Base-by-base conservation (phyloP, 2,113 vertebrate genomes). In the Dipodomys stephensi region DNA sequence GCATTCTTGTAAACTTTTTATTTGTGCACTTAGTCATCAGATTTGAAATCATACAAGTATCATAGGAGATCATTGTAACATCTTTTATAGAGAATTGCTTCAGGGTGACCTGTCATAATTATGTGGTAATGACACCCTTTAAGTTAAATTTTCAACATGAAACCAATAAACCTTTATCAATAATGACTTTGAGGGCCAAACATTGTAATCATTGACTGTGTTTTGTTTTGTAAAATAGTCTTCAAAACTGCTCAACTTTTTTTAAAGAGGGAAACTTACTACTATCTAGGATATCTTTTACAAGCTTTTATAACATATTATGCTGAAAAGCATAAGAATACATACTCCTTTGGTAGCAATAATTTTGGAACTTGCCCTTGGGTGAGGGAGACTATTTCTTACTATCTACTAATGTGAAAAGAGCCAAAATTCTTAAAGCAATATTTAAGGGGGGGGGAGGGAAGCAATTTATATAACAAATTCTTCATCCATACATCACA, bases 11-110 rank as follows among this genome's bases (percentile, higher is more conserved):
- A 98, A 98, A 97, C 86, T 92, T 98, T 97, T 98, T 98, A 96
- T 98, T 97, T 98, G 97, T 98, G 96, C 96, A 97, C 96, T 98
- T 97, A 96, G 91, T 95, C 98, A 97, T 98, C 97, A 97, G 95
- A 96, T 97, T 96, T 96, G 96, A 97, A 98, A 97, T 97, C 91
- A 97, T 97, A 90, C 90, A 93, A 97, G 93, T 97, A 49, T 97
- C 96, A 95, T 74, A 96, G 97, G 97, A 97, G 98, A 97, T 97
- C 98, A 97, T 95, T 98, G 97, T 98, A 98, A 98, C 96, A 97
- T 97, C 97, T 98, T 98, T 98, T 95, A 97, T 97, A 95, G 97
- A 96, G 97, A 98, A 96, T 96, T 97, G 97, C 96, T 97, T 98
- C 98, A 95, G 93, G 95, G 97, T 97, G 97, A 98, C 96, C 97